These are phyloP conservation scores for Gymnothorax javanicus DNA, from an alignment of 2,797 vertebrate genomes.

Conservation along the genomic window DNA sequence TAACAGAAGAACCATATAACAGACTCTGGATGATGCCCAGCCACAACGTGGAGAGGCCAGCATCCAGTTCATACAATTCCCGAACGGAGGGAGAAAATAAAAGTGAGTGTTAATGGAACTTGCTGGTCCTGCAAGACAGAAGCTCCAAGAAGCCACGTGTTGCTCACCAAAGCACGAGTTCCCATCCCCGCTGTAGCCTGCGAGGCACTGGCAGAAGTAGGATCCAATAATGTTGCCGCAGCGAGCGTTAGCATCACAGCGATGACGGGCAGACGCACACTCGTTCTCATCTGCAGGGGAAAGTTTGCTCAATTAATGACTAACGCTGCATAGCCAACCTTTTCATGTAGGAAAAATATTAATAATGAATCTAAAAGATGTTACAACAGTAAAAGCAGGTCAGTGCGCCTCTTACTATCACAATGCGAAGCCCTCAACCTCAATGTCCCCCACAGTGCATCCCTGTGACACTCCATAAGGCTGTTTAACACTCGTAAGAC, in stretches of 20 bases:
- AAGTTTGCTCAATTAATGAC: too few relatives aligned
- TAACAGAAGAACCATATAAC: not conserved
- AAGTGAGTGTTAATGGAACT: not conserved
- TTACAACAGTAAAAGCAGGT: not conserved
- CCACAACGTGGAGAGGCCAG: too few relatives aligned
- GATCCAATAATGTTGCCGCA: conserved; percentile 81
- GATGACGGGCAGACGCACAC: conserved; percentile 68
- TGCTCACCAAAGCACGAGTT: conserved; percentile 74
- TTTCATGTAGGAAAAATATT: not conserved
- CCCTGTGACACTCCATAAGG: not conserved
- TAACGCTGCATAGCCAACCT: not conserved
- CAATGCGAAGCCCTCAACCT: not conserved
- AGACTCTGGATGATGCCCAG: not conserved
- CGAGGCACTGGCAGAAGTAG: conserved; percentile 81
- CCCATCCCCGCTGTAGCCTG: conserved; percentile 78
- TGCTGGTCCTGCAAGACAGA: not conserved
- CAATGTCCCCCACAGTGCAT: too few relatives aligned
- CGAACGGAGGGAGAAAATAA: not conserved
- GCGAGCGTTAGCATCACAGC: conserved; percentile 74
- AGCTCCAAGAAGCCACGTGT: not conserved
- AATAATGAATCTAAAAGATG: not conserved
- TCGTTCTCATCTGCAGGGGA: conserved; percentile 74
- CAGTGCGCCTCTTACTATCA: too few relatives aligned
- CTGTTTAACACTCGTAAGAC: too few relatives aligned
- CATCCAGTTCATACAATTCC: conserved; percentile 2